Conservation (phyloP, 1,140 invertebrate genomes). For the Platyscapa corneri region DNA sequence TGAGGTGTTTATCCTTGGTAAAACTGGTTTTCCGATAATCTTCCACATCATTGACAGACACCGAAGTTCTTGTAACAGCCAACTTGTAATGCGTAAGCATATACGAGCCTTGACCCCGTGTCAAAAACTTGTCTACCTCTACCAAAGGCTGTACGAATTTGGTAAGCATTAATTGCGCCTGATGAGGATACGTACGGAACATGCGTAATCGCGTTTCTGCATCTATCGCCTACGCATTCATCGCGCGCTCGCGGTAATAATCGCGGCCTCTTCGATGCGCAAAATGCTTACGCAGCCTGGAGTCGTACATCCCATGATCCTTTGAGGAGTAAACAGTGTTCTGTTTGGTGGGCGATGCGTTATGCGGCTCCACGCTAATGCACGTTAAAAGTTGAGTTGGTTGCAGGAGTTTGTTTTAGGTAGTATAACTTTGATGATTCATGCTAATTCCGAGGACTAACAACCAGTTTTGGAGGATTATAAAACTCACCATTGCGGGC, state of each 20-base stretch:
- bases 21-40: constrained; percentile 18
- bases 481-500: no score
- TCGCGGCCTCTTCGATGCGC: no score
- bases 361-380: no score
- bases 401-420: background rate
- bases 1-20: constrained; percentile 1
- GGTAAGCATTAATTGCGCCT: background rate
- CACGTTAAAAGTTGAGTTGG: background rate
- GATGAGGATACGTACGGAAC: background rate
- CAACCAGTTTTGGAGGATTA: no score
- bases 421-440: background rate
- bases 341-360: no score
- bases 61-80: background rate
- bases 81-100: background rate
- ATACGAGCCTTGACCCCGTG: background rate
- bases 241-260: no score
- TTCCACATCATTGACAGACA: background rate
- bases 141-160: background rate
- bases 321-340: no score
- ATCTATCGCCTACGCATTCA: no score
- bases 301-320: no score
- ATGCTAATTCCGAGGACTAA: background rate
- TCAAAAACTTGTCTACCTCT: background rate
- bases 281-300: no score
- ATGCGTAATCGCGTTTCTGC: no score